These are phyloP conservation scores for Margaritifera margaritifera DNA, from an alignment of 2,888 invertebrate genomes.

Conservation along the genomic window DNA sequence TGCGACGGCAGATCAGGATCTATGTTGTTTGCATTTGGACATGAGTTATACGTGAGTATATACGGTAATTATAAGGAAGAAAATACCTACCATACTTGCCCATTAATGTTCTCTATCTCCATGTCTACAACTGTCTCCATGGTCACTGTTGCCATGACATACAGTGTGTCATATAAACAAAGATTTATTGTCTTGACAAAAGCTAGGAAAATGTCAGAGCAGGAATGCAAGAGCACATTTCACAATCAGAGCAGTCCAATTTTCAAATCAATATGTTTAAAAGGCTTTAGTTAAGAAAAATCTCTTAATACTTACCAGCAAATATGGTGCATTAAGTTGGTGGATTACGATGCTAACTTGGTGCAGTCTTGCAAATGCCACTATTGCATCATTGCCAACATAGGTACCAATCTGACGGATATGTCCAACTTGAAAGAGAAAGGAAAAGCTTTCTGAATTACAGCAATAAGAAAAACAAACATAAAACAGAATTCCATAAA, in stretches of 20 bases:
- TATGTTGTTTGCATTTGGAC: no score
- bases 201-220: not conserved
- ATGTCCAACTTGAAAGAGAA: constrained; percentile 64
- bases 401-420: constrained; percentile 74
- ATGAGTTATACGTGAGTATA: no score
- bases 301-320: constrained; percentile 57
- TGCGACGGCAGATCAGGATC: no score
- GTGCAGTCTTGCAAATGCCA: constrained; percentile 74
- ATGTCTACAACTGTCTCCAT: no score
- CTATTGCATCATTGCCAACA: constrained; percentile 76
- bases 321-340: constrained; percentile 72
- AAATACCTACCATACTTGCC: no score
- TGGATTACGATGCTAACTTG: constrained; percentile 74
- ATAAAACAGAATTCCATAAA: no score
- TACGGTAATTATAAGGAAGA: no score
- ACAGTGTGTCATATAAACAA: no score
- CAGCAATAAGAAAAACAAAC: no score
- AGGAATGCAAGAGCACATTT: not conserved
- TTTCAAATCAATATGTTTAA: not conserved
- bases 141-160: no score
- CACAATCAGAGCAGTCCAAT: not conserved
- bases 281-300: not conserved
- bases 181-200: no score
- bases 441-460: not conserved
- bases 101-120: no score